Conservation (phyloP, 2,113 vertebrate genomes). For the Columba janthina region DNA sequence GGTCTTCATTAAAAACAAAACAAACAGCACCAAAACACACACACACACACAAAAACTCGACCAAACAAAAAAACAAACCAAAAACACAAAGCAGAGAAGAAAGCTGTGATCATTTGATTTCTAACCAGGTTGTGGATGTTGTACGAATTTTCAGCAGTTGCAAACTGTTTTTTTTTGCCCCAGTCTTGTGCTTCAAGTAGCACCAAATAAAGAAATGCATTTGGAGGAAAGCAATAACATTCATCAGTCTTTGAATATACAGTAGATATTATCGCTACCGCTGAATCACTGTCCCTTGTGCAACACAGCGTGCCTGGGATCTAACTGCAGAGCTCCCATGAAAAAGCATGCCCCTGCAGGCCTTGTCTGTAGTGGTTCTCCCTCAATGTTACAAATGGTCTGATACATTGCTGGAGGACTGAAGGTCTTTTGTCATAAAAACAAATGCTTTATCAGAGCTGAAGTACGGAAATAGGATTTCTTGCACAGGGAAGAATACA, state of each 20-base stretch:
- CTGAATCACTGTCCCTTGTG: neutral
- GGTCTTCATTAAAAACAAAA: neutral
- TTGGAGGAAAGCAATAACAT: neutral
- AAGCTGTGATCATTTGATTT: neutral
- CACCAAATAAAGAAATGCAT: conserved; percentile 42
- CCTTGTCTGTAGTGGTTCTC: fast-evolving
- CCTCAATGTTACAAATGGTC: neutral
- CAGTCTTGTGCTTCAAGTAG: neutral
- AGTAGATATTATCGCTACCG: neutral
- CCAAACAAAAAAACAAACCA: neutral
- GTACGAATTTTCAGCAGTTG: neutral
- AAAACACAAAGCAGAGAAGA: neutral
- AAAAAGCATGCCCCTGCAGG: neutral
- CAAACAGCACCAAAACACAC: too few relatives aligned
- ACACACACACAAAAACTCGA: too few relatives aligned
- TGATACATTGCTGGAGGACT: neutral
- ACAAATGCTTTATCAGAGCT: neutral
- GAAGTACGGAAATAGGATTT: neutral
- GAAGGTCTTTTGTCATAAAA: neutral
- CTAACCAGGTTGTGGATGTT: neutral
- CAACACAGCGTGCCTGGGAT: neutral
- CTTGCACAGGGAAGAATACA: neutral
- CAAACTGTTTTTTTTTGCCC: neutral
- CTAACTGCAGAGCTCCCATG: neutral
- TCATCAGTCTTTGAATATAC: neutral